Evolutionary conservation across 2,113 vertebrate species (phyloP).

Genomic region (Cichladusa arquata): DNA sequence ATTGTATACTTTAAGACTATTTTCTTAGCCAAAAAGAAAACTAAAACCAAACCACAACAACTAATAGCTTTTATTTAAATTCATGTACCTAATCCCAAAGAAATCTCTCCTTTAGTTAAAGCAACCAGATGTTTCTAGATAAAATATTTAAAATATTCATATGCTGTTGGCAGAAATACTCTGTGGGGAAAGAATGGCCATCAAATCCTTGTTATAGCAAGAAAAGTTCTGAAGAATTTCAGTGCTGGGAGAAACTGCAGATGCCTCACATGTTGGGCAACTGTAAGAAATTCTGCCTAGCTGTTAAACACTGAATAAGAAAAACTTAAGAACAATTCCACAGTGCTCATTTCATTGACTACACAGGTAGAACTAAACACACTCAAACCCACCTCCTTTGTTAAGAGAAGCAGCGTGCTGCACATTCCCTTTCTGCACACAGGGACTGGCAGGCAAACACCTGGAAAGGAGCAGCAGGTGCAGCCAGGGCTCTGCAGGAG

Average conservation of each 20-base stretch:
- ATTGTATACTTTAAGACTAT: neutral
- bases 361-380: neutral
- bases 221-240: neutral
- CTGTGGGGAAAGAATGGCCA: neutral
- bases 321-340: neutral
- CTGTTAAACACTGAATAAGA: neutral
- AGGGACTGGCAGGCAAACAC: neutral
- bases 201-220: neutral
- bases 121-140: neutral
- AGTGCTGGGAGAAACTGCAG: neutral
- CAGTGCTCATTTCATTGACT: neutral
- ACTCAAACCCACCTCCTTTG: neutral
- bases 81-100: neutral
- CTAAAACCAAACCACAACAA: neutral
- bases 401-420: neutral
- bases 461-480: neutral
- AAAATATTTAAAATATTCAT: neutral
- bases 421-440: neutral
- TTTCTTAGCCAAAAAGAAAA: neutral
- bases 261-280: neutral
- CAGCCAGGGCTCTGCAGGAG: neutral
- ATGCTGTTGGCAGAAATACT: neutral
- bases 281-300: neutral
- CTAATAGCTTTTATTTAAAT: neutral
- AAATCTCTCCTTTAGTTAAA: neutral